phyloP scores from a whole-genome alignment of 2,113 vertebrate genomes.

The Cyphomyrus plagiostoma region DNA sequence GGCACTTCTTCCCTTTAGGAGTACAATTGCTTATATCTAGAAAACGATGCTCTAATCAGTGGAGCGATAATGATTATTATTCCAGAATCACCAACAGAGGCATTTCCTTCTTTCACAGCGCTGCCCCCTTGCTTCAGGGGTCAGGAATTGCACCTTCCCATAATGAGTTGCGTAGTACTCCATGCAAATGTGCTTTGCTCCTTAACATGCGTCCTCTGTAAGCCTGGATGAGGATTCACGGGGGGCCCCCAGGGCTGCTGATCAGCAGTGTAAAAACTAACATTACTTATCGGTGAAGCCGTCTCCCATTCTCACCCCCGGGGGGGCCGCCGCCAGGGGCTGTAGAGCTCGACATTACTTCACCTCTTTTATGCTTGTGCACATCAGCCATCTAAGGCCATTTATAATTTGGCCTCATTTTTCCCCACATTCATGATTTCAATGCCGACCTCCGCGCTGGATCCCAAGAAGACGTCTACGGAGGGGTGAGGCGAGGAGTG shows the following conservation, averaged over 20 bases:
- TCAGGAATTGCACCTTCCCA: not conserved
- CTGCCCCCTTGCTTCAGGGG: not conserved
- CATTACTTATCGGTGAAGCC: not conserved
- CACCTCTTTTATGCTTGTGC: not conserved
- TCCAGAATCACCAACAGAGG: not conserved
- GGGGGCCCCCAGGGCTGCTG: not conserved
- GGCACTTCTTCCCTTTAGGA: not conserved
- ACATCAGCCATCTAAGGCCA: not conserved
- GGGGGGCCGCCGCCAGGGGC: not conserved
- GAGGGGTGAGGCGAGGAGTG: not conserved
- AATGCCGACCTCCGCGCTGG: not conserved
- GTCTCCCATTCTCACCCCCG: not conserved
- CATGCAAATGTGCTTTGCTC: not conserved
- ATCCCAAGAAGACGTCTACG: not conserved
- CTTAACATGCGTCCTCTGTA: not conserved
- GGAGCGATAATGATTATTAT: not conserved
- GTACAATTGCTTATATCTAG: not conserved
- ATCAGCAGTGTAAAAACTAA: not conserved
- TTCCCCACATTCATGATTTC: not conserved
- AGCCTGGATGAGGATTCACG: not conserved
- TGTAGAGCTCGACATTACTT: not conserved
- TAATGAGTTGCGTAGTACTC: not conserved
- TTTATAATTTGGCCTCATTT: not conserved
- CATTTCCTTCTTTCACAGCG: not conserved
- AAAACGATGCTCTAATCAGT: not conserved